Conservation (phyloP, 2,888 invertebrate species). For the Pinctada fucata region DNA sequence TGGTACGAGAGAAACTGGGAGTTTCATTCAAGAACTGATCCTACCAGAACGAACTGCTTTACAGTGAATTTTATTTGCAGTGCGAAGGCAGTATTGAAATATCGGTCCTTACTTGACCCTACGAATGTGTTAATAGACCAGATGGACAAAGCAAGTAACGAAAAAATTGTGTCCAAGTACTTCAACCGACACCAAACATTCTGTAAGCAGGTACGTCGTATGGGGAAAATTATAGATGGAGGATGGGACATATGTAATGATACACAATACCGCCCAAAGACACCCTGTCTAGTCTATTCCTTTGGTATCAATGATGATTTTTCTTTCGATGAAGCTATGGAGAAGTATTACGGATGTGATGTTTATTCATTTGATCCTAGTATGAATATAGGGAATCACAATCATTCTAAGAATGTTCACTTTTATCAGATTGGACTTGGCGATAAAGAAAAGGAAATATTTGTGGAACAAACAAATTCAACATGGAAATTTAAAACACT, state of each 20-base stretch:
- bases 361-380: not conserved
- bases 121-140: no score
- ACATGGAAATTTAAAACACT: conserved; percentile 19
- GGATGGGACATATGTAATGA: conserved; percentile 21
- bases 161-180: not conserved
- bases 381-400: conserved; percentile 9
- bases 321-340: conserved; percentile 10
- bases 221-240: conserved; percentile 16
- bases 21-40: not conserved
- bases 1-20: conserved; percentile 17
- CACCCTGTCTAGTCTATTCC: conserved; percentile 14
- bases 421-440: conserved; percentile 16
- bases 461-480: no score
- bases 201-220: conserved; percentile 7
- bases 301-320: conserved; percentile 4
- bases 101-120: not conserved
- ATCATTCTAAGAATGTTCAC: conserved; percentile 6
- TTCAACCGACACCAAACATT: not conserved
- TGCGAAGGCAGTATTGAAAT: not conserved
- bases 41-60: conserved; percentile 6
- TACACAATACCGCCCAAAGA: conserved; percentile 4
- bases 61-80: not conserved
- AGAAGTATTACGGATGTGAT: conserved; percentile 21
- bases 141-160: not conserved
- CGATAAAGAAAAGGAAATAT: not conserved